phyloP scores from a whole-genome alignment of 1,140 invertebrate species.

The Neuroterus valhalla region DNA sequence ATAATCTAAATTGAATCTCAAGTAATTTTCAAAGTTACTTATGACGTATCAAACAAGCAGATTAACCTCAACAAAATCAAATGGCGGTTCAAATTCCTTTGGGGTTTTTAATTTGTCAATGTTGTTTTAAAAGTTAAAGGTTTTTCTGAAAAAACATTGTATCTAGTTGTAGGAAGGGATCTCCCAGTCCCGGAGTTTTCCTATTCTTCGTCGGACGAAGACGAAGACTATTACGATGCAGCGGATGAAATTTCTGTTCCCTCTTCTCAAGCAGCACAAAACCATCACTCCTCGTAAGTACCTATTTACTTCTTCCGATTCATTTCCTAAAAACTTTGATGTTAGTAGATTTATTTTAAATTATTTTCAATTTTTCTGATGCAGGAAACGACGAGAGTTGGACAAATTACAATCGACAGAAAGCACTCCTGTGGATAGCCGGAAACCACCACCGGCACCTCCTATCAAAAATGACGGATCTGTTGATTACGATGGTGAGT shows the following conservation, averaged over 20 bases:
- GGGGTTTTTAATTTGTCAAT: constrained; percentile 23
- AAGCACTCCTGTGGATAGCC: constrained; percentile 50
- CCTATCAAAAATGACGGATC: constrained; percentile 78
- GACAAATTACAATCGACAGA: constrained; percentile 56
- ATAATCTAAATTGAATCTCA: constrained; percentile 1
- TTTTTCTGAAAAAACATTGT: constrained; percentile 38
- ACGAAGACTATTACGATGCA: constrained; percentile 97
- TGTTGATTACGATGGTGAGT: constrained; percentile 82
- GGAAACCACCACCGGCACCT: constrained; percentile 67
- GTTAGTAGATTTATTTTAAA: constrained; percentile 25
- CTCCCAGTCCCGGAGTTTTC: constrained; percentile 90
- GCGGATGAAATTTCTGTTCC: constrained; percentile 83
- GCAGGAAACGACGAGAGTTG: constrained; percentile 61
- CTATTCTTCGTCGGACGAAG: constrained; percentile 97
- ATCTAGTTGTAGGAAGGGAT: constrained; percentile 62
- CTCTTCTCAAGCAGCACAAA: constrained; percentile 53
- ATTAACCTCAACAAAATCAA: background rate
- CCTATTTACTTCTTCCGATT: constrained; percentile 38
- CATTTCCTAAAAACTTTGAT: constrained; percentile 14
- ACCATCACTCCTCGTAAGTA: constrained; percentile 52
- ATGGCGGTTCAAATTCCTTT: background rate
- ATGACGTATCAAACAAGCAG: background rate
- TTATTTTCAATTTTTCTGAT: constrained; percentile 45
- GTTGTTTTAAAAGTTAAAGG: constrained; percentile 33
- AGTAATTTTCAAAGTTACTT: background rate